Percentiles rank a stretch among this genome's conserved stretches.
These are phyloP conservation scores for Eulemur rufifrons DNA, from an alignment of 2,113 vertebrate species.

Conservation along the genomic window DNA sequence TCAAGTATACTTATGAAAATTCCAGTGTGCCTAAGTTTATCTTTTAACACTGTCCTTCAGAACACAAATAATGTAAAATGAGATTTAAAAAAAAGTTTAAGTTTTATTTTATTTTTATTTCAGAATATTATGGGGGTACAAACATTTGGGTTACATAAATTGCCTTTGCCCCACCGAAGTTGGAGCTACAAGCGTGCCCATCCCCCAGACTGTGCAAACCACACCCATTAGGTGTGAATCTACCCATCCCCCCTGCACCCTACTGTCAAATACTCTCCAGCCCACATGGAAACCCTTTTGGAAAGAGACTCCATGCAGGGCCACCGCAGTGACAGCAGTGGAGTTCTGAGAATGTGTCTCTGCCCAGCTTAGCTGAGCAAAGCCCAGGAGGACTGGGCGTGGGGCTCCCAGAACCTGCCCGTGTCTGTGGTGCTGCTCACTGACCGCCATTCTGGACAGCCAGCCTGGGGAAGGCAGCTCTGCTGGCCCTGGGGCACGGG, in stretches of 20 bases:
- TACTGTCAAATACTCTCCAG: not conserved
- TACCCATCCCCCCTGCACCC: too few relatives aligned
- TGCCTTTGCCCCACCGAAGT: too few relatives aligned
- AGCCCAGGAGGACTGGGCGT: fast-evolving
- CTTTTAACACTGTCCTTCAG: not conserved
- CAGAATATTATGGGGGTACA: too few relatives aligned
- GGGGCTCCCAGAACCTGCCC: not conserved
- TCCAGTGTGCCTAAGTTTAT: not conserved
- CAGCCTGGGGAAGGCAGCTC: not conserved
- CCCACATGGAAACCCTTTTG: not conserved
- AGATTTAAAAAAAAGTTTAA: not conserved
- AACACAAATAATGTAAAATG: not conserved
- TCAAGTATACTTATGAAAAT: not conserved
- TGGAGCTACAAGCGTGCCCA: too few relatives aligned
- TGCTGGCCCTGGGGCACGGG: fast-evolving
- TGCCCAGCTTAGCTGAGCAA: not conserved
- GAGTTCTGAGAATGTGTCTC: not conserved
- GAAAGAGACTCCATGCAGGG: not conserved
- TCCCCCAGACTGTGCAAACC: too few relatives aligned
- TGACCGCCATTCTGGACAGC: not conserved
- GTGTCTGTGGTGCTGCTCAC: fast-evolving
- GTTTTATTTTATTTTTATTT: too few relatives aligned
- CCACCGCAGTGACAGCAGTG: not conserved
- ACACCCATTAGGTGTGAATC: too few relatives aligned
- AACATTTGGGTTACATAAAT: too few relatives aligned